Conservation (phyloP, 2,113 vertebrate species). For the Nycticorax nycticorax region DNA sequence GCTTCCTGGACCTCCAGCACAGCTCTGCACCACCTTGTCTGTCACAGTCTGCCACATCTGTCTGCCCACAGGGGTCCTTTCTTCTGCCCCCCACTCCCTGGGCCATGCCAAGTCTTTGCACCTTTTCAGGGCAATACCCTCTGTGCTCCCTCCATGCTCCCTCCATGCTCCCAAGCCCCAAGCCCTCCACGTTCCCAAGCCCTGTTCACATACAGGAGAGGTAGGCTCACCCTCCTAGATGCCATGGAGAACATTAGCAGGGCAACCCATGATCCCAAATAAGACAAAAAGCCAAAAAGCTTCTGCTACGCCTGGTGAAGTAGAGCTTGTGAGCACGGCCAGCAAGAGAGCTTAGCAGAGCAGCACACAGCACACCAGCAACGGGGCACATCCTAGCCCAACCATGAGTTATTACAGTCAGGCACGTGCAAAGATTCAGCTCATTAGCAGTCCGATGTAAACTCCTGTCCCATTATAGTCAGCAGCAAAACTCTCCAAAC, state of each 20-base stretch:
- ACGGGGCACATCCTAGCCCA: neutral
- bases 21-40: neutral
- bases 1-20: neutral
- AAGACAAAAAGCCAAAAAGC: neutral
- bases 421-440: neutral
- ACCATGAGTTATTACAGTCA: neutral
- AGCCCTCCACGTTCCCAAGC: neutral
- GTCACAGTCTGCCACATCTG: neutral
- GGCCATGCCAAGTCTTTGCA: neutral
- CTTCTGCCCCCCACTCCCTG: accelerated
- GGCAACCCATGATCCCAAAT: neutral
- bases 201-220: neutral
- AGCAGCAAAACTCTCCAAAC: neutral
- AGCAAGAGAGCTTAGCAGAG: neutral
- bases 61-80: neutral
- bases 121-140: neutral
- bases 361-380: neutral
- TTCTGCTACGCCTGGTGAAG: neutral
- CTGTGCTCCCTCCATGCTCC: neutral
- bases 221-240: neutral
- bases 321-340: neutral
- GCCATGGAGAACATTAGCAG: neutral
- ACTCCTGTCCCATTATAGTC: neutral
- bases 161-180: neutral
- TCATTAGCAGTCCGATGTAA: neutral